A percentile compares a stretch with the other conserved stretches of the same genome.
Conservation (phyloP, 1,140 invertebrate genomes). For the Dreissena polymorpha region DNA sequence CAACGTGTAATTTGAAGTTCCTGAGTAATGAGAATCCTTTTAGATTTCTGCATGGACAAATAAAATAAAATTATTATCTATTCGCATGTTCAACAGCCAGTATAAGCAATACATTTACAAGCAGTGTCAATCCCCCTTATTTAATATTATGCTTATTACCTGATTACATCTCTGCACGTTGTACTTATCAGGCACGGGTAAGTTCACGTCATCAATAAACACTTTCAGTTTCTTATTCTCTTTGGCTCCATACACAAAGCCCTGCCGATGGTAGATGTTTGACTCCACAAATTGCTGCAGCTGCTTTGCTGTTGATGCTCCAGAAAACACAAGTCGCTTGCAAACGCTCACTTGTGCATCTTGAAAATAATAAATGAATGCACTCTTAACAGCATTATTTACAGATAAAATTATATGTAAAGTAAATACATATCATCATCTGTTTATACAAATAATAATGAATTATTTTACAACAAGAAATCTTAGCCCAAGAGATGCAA, state of each 20-base stretch:
- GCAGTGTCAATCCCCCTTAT: too few relatives aligned
- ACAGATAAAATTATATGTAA: background rate
- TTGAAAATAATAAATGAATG: constrained; percentile 45
- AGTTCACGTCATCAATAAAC: constrained; percentile 79
- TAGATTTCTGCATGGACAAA: background rate
- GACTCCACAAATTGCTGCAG: constrained; percentile 78
- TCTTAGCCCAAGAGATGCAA: too few relatives aligned
- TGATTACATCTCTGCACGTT: constrained; percentile 77
- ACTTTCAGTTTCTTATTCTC: constrained; percentile 78
- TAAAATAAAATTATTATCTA: too few relatives aligned
- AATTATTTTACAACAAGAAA: too few relatives aligned
- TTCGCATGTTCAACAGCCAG: background rate
- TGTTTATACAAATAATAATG: background rate
- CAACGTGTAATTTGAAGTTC: background rate
- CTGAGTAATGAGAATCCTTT: background rate
- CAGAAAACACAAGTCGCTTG: constrained; percentile 77
- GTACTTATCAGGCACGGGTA: constrained; percentile 72
- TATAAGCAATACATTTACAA: background rate
- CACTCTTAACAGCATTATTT: background rate
- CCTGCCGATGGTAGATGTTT: constrained; percentile 79
- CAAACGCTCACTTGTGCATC: constrained; percentile 71
- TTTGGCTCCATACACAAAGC: constrained; percentile 79
- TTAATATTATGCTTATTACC: constrained; percentile 57
- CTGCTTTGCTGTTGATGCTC: constrained; percentile 76
- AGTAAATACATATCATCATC: background rate